Base-by-base conservation (phyloP, 2,113 vertebrate species). In the Delphinus delphis region DNA sequence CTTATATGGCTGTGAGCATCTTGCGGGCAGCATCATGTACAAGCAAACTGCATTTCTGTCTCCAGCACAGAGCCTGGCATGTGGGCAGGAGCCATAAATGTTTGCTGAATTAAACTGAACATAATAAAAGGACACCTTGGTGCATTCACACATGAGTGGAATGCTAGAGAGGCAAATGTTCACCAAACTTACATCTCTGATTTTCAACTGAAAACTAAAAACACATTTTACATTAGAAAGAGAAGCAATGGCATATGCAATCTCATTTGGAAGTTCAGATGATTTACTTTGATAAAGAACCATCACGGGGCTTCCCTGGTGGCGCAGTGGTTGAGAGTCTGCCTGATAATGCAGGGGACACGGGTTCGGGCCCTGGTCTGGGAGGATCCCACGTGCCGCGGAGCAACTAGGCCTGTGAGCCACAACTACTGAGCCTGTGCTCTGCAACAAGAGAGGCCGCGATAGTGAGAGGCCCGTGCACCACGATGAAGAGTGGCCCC, bases 51-150 rank as follows among this genome's bases (percentile, higher is more conserved):
- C 14, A 31, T 76, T 31, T 76, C 91, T 81, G 1, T 81, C 36
- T 85, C 23, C 47, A 82, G 31, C 70, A 50, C 6, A 68, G n/a
- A 91, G 20, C 25, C 15, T 55, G 31, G 38, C 63, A 50, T 2
- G 1, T 0, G 4, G 11, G 20, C 23, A 11, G 63, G 4, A 85
- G 8, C 18, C n/a, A 93, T 67, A 26, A 23, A 20, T 44, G 33
- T 41, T 88, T 82, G 70, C 15, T 84, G 76, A 94, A 70, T 73
- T 73, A 84, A 90, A 44, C 3, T 26, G 26, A 73, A 68, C 33
- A 70, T 74, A 63, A 81, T 58, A 60, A 96, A 92, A 95, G 93
- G 77, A 73, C 31, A 62, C 67, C 13, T 93, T 73, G 12, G 18
- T 17, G 47, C 14, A 74, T 38, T 60, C 88, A 55, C 53, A 71